These are phyloP conservation scores for Cosmorhoe ocellata DNA, from an alignment of 2,888 invertebrate species.

Conservation along the genomic window DNA sequence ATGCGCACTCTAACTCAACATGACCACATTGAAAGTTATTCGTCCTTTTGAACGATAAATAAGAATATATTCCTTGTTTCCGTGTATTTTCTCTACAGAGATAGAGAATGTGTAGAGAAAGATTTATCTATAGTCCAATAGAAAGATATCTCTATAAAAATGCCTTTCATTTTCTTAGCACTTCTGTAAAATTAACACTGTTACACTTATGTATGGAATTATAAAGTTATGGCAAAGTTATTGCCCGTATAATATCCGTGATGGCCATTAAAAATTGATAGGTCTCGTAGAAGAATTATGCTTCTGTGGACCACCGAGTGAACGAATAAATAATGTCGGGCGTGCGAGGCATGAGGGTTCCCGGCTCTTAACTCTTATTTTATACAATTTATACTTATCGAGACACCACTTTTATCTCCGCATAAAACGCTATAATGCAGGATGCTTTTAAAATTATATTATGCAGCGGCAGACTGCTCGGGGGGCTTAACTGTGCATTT, in stretches of 20 bases:
- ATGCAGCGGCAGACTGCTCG: slow-evolving; percentile 42
- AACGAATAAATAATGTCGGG: slow-evolving; percentile 52
- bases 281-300: slow-evolving; percentile 45
- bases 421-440: slow-evolving; percentile 64
- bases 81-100: no score
- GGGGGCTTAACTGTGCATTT: slow-evolving; percentile 43
- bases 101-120: no score
- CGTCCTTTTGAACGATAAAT: no score
- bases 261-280: slow-evolving; percentile 48
- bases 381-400: slow-evolving; percentile 71
- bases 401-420: slow-evolving; percentile 66
- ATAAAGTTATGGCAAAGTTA: slow-evolving; percentile 24
- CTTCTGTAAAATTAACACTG: not conserved
- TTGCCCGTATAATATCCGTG: slow-evolving; percentile 33
- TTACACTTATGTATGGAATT: slow-evolving; percentile 1
- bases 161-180: no score
- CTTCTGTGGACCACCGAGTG: slow-evolving; percentile 41
- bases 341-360: slow-evolving; percentile 40
- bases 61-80: no score
- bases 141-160: no score
- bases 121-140: no score
- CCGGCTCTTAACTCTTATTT: slow-evolving; percentile 57
- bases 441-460: slow-evolving; percentile 65
- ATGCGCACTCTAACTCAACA: no score
- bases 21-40: no score